A percentile compares a stretch with the other conserved stretches of the same genome.
Evolutionary conservation across 2,113 vertebrate genomes (phyloP).

Genomic region (Zosterops borbonicus): DNA sequence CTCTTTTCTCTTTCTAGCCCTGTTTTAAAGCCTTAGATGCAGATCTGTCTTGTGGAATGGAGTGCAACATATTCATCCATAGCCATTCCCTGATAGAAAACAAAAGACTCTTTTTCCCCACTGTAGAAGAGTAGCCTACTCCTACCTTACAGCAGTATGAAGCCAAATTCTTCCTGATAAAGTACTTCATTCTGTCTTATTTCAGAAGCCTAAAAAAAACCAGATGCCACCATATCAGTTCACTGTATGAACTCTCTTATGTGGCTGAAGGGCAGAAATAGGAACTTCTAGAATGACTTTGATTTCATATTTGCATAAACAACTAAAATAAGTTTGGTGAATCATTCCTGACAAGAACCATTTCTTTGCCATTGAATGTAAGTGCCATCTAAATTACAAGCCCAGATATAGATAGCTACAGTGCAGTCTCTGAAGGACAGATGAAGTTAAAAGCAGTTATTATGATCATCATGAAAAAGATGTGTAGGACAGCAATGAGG

Average conservation of each 20-base stretch:
- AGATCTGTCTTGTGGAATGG: neutral
- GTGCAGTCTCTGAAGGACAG: neutral
- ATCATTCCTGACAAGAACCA: neutral
- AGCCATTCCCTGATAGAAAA: neutral
- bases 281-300: neutral
- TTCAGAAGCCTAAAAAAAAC: neutral
- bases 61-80: rapidly evolving
- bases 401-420: neutral
- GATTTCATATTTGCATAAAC: conserved; percentile 21
- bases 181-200: neutral
- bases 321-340: conserved; percentile 36
- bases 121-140: neutral
- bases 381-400: neutral
- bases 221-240: neutral
- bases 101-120: neutral
- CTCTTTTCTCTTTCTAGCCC: neutral
- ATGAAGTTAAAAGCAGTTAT: neutral
- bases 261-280: neutral
- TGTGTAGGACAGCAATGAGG: neutral
- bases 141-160: neutral
- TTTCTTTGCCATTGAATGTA: neutral
- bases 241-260: neutral
- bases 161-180: neutral
- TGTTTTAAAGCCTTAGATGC: neutral
- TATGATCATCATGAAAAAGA: neutral